Conservation (phyloP, 2,888 invertebrate genomes). For the Lithodes maja region DNA sequence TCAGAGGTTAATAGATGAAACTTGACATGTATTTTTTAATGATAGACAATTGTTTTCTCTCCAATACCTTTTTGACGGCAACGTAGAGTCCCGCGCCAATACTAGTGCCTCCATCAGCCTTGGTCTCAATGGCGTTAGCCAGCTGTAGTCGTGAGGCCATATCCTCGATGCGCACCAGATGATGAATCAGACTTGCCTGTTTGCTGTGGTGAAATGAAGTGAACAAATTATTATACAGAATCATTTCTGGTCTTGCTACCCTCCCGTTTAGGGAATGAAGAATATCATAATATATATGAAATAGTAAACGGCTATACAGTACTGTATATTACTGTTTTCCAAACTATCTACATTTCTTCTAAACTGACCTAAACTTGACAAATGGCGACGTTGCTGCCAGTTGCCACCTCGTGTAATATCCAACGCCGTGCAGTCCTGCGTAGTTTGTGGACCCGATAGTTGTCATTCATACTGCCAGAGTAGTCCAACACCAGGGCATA, state of each 20-base stretch:
- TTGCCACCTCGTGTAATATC: conserved; percentile 55
- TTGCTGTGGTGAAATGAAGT: conserved; percentile 17
- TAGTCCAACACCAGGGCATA: conserved; percentile 56
- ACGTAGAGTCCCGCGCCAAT: conserved; percentile 48
- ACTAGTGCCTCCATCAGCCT: conserved; percentile 54
- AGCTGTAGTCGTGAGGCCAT: conserved; percentile 28
- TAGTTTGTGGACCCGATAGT: conserved; percentile 51
- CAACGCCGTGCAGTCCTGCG: conserved; percentile 48
- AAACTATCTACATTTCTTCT: too few relatives aligned
- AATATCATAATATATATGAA: too few relatives aligned
- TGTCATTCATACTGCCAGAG: conserved; percentile 57
- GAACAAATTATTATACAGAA: too few relatives aligned
- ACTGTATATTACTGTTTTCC: too few relatives aligned
- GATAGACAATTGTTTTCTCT: too few relatives aligned
- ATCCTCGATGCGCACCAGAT: conserved; percentile 16
- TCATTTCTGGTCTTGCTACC: too few relatives aligned
- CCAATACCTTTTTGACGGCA: conserved; percentile 49
- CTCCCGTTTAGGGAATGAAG: too few relatives aligned
- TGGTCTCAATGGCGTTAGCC: conserved; percentile 34
- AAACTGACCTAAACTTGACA: conserved; percentile 38
- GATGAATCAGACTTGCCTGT: conserved; percentile 34
- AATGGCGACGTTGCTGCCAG: conserved; percentile 50
- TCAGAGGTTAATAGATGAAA: too few relatives aligned
- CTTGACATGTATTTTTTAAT: too few relatives aligned
- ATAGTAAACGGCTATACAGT: too few relatives aligned